Base-by-base conservation (phyloP, 1,140 invertebrate genomes). In the Drosophila jambulina region DNA sequence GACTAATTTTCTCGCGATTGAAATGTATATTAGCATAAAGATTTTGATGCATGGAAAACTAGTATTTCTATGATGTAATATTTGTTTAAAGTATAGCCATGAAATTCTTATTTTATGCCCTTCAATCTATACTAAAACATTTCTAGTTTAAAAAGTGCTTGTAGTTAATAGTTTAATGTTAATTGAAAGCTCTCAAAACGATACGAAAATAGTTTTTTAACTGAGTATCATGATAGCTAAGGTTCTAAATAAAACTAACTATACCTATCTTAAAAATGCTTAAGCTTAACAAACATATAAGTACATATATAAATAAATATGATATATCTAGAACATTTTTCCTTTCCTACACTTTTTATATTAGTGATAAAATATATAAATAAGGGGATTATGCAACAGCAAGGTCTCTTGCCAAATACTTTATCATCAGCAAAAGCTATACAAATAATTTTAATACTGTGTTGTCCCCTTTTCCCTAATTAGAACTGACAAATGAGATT, bases 1-100 rank as follows among this genome's bases (percentile, higher is more conserved):
- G 32, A 53, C 51, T 34, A 53, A 53, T 53, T 53, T 23, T 53
- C 32, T 54, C 4, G 13, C 19, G 4, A 6, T 53, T 34, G 15
- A 53, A 21, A 9, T 36, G 1, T 17, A 36, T 36, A 53, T 53
- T 53, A 53, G 13, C 12, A 34, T 21, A 34, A 1, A 7, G 13
- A 21, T 15, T 34, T 21, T 34, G 49, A 53, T 19, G 34, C n/a
- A 34, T 53, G 29, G 3, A n/a, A 36, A 53, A 17, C 2, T 7
- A 15, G 17, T 53, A 19, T 21, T 32, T 53, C 6, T 32, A 32
- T 53, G 27, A 32, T 51, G n/a, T 32, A 12, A 32, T 19, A 51
- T 4, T 2, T 19, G 1, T 17, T 34, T n/a, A 2, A 4, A 29
- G 9, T 3, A 4, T 9, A 21, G 1, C 7, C n/a, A 21, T 34